phyloP scores from a whole-genome alignment of 2,113 vertebrate genomes.

The Pluvianellus socialis region DNA sequence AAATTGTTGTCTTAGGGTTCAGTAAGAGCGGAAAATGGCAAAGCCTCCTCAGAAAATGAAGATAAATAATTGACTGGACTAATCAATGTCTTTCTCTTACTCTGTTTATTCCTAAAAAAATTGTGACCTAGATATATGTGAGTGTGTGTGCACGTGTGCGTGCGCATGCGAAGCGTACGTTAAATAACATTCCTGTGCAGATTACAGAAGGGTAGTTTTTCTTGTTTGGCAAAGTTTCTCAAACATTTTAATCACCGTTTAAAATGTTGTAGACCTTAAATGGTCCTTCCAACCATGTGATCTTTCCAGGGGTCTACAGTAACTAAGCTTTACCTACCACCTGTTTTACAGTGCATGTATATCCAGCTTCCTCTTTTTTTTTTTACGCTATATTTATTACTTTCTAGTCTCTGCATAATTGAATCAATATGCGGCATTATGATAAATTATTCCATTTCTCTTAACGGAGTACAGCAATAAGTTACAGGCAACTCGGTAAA shows the following conservation, averaged over 20 bases:
- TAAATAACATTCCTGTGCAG: slow-evolving; percentile 31
- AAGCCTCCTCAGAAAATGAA: background rate
- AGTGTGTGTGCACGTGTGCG: background rate
- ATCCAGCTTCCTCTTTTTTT: background rate
- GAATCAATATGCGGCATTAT: background rate
- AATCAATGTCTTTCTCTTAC: background rate
- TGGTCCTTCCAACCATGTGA: background rate
- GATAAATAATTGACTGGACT: background rate
- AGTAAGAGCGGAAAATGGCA: background rate
- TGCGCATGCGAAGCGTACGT: background rate
- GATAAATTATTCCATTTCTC: background rate
- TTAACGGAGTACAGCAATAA: background rate
- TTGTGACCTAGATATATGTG: background rate
- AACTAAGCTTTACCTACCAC: background rate
- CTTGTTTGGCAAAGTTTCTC: slow-evolving; percentile 11
- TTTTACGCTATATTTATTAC: background rate
- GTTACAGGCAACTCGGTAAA: background rate
- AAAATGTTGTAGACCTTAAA: background rate
- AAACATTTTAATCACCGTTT: background rate
- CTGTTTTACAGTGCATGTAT: background rate
- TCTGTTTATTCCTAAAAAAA: background rate
- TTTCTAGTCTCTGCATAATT: background rate
- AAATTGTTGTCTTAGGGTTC: background rate
- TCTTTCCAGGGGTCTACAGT: background rate
- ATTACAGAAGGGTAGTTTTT: background rate